phyloP scores from a whole-genome alignment of 2,888 invertebrate genomes.

The Cyaniris semiargus region DNA sequence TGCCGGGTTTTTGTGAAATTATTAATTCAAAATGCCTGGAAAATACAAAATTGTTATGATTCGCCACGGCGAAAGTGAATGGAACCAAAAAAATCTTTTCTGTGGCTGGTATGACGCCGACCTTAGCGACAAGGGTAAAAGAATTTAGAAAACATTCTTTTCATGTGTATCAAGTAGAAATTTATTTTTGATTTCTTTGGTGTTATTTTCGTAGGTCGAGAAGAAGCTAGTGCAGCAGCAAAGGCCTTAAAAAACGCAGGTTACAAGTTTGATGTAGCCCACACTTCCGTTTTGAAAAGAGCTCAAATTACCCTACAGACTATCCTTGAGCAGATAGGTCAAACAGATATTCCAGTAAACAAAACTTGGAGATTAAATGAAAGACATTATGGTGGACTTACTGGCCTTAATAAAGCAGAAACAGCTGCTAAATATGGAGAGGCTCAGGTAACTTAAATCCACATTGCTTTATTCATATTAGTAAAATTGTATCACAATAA shows the following conservation, averaged over 20 bases:
- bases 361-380: constrained; percentile 93
- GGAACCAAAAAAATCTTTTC: constrained; percentile 87
- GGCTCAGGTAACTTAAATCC: constrained; percentile 80
- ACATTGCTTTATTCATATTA: background rate
- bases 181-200: background rate
- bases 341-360: constrained; percentile 83
- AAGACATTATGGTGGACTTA: constrained; percentile 92
- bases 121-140: constrained; percentile 84
- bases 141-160: constrained; percentile 1
- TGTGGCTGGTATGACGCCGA: constrained; percentile 88
- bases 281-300: constrained; percentile 89
- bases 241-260: constrained; percentile 85
- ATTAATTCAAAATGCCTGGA: constrained; percentile 58
- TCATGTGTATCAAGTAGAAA: background rate
- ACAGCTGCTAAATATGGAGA: constrained; percentile 93
- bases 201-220: constrained; percentile 71
- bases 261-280: constrained; percentile 88
- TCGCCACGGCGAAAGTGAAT: constrained; percentile 88
- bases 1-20: constrained; percentile 43
- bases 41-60: constrained; percentile 86
- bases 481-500: background rate
- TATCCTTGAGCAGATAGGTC: constrained; percentile 84
- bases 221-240: constrained; percentile 86
- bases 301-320: constrained; percentile 87
- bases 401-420: constrained; percentile 91